Conservation (phyloP, 2,888 invertebrate genomes). For the Polydesmus complanatus region DNA sequence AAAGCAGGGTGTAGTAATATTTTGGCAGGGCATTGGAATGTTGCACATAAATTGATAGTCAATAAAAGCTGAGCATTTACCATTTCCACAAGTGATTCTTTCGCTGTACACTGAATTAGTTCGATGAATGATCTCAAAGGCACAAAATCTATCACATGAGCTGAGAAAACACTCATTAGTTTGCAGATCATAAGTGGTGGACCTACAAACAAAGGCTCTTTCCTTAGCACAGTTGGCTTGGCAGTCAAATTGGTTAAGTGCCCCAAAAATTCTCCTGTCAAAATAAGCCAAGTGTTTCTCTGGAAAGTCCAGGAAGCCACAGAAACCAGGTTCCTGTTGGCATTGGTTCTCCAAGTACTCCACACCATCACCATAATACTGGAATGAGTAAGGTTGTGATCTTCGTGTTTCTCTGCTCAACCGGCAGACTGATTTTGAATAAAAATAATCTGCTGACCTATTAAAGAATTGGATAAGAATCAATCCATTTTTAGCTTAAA, state of each 20-base stretch:
- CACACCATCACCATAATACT: constrained; percentile 30
- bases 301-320: constrained; percentile 14
- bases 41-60: too few relatives aligned
- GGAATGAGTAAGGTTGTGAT: constrained; percentile 36
- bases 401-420: constrained; percentile 38
- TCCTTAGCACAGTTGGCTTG: constrained; percentile 7
- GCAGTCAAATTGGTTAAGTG: constrained; percentile 6
- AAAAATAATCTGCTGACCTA: constrained; percentile 38
- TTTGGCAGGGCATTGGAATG: too few relatives aligned
- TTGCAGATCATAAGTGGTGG: constrained; percentile 10
- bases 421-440: constrained; percentile 34
- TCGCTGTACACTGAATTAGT: constrained; percentile 7
- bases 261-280: constrained; percentile 7
- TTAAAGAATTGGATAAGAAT: too few relatives aligned
- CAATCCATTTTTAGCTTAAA: not conserved
- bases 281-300: constrained; percentile 14
- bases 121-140: constrained; percentile 8
- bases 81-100: not conserved
- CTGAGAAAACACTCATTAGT: constrained; percentile 16
- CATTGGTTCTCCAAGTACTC: constrained; percentile 44
- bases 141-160: constrained; percentile 14
- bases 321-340: constrained; percentile 24
- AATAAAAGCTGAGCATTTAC: not conserved
- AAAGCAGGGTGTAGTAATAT: too few relatives aligned
- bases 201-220: constrained; percentile 12